phyloP scores from a whole-genome alignment of 2,113 vertebrate genomes.

The Lepidothrix coronata region DNA sequence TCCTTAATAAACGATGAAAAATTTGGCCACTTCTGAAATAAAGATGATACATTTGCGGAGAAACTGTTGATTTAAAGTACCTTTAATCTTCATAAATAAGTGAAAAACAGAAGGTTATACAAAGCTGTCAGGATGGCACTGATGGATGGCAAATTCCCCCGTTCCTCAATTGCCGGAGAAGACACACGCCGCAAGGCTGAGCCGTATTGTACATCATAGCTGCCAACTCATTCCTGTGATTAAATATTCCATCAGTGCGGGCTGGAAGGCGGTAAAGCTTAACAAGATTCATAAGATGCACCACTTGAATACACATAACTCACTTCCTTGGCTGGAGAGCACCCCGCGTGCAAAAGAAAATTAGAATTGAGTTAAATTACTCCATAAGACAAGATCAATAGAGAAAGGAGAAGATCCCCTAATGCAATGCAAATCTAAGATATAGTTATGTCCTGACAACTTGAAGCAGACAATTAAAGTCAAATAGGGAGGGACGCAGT shows the following conservation, averaged over 20 bases:
- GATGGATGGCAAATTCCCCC: slow-evolving; percentile 75
- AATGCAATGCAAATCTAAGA: slow-evolving; percentile 73
- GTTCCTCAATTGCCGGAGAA: slow-evolving; percentile 72
- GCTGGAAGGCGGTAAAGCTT: slow-evolving; percentile 78
- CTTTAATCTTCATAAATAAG: slow-evolving; percentile 84
- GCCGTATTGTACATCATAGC: slow-evolving; percentile 77
- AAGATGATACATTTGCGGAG: slow-evolving; percentile 67
- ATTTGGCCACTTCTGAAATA: slow-evolving; percentile 68
- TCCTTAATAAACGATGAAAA: slow-evolving; percentile 68
- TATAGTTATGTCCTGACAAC: slow-evolving; percentile 67
- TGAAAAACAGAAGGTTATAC: slow-evolving; percentile 75
- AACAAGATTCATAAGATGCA: slow-evolving; percentile 83
- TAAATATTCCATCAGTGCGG: slow-evolving; percentile 84
- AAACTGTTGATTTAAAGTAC: slow-evolving; percentile 77
- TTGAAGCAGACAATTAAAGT: slow-evolving; percentile 72
- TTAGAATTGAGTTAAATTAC: slow-evolving; percentile 81
- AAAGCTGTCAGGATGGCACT: slow-evolving; percentile 75
- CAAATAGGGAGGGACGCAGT: slow-evolving; percentile 46
- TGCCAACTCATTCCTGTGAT: slow-evolving; percentile 85
- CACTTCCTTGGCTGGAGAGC: slow-evolving; percentile 73
- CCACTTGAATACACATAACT: slow-evolving; percentile 83
- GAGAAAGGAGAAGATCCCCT: slow-evolving; percentile 62
- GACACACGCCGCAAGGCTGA: slow-evolving; percentile 67
- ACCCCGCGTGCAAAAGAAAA: slow-evolving; percentile 74
- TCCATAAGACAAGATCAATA: slow-evolving; percentile 72